These are phyloP conservation scores for Ectropis grisescens DNA, from an alignment of 1,140 invertebrate species.

Conservation along the genomic window DNA sequence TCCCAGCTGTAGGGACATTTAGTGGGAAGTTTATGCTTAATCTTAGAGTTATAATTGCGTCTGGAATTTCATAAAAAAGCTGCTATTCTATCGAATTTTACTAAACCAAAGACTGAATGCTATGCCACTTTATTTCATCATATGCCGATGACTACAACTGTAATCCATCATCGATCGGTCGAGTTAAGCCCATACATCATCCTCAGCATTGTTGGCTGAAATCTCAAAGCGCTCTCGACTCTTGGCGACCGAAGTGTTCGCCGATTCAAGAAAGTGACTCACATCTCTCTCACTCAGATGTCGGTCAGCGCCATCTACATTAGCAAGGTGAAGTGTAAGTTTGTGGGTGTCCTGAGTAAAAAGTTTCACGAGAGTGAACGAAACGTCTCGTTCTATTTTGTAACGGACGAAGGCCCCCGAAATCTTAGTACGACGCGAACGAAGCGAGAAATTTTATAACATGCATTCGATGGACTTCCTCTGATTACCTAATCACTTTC, in stretches of 20 bases:
- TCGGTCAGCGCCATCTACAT: slow-evolving; percentile 57
- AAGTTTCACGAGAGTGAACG: slow-evolving; percentile 59
- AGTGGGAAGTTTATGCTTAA: too few species aligned
- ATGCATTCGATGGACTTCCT: slow-evolving; percentile 40
- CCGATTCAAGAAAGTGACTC: slow-evolving; percentile 28
- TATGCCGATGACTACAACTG: too few species aligned
- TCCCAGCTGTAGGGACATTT: too few species aligned
- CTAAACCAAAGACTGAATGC: too few species aligned
- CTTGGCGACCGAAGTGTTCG: too few species aligned
- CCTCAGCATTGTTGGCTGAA: slow-evolving; percentile 5
- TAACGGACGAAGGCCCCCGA: slow-evolving; percentile 49
- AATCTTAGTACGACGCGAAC: slow-evolving; percentile 16
- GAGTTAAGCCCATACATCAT: too few species aligned
- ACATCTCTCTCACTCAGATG: slow-evolving; percentile 22
- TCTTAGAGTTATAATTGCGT: too few species aligned
- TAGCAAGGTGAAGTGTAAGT: slow-evolving; percentile 53
- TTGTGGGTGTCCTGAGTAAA: slow-evolving; percentile 55
- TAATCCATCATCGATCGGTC: too few species aligned
- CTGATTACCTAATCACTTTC: slow-evolving; percentile 35
- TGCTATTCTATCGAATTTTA: too few species aligned
- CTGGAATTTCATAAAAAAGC: too few species aligned
- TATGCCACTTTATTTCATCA: too few species aligned
- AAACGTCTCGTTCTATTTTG: slow-evolving; percentile 61
- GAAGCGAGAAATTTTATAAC: slow-evolving; percentile 32
- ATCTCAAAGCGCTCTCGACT: slow-evolving; percentile 12